A percentile compares a stretch with the other conserved stretches of the same genome.
Evolutionary conservation across 2,888 invertebrate genomes (phyloP).

Genomic region (Philereme vetulata): DNA sequence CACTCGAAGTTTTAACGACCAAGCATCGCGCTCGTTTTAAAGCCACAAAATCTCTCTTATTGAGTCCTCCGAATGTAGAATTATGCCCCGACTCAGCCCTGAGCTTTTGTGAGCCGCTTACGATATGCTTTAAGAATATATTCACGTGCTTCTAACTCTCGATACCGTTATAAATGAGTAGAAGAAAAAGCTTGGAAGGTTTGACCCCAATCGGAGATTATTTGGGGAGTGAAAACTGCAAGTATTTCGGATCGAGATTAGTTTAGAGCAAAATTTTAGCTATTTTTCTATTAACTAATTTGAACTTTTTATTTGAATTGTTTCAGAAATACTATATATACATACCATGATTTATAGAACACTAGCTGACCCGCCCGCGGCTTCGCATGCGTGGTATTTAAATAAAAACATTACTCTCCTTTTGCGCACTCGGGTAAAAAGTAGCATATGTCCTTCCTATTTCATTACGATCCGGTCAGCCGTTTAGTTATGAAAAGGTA

Average conservation of each 20-base stretch:
- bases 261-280: no score
- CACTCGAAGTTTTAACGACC: slow-evolving; percentile 19
- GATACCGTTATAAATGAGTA: slow-evolving; percentile 25
- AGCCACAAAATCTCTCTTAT: slow-evolving; percentile 53
- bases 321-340: no score
- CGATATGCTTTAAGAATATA: slow-evolving; percentile 54
- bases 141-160: slow-evolving; percentile 35
- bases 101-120: slow-evolving; percentile 47
- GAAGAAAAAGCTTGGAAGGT: slow-evolving; percentile 23
- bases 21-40: slow-evolving; percentile 33
- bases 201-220: slow-evolving; percentile 27
- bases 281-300: no score
- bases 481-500: no score
- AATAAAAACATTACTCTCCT: no score
- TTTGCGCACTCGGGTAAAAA: no score
- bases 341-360: no score
- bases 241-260: background rate
- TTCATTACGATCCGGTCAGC: no score
- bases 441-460: no score
- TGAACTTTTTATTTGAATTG: no score
- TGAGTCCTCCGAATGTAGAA: slow-evolving; percentile 38
- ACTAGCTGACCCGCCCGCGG: no score
- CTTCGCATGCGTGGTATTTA: no score
- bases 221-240: slow-evolving; percentile 14
- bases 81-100: slow-evolving; percentile 28